Conservation (phyloP, 2,113 vertebrate genomes). For the Pardalotus punctatus region DNA sequence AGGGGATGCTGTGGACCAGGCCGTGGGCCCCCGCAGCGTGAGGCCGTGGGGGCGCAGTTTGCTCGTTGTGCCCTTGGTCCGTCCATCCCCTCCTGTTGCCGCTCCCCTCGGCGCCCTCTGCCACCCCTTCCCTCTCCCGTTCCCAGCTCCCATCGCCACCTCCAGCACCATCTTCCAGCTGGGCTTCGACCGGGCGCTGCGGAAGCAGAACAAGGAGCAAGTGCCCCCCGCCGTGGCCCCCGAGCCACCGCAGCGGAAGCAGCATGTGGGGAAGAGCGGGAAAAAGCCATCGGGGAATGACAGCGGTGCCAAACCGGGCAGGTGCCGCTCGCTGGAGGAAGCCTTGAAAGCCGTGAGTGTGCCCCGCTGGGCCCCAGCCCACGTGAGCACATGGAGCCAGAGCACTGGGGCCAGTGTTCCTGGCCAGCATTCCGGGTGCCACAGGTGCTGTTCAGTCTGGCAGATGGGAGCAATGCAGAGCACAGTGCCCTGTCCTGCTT, state of each 20-base stretch:
- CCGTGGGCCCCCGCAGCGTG: background rate
- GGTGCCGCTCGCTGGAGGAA: conserved; percentile 83
- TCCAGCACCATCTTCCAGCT: conserved; percentile 81
- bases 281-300: background rate
- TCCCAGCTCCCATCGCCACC: conserved; percentile 73
- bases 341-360: conserved; percentile 87
- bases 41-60: accelerated
- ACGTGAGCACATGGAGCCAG: accelerated
- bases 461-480: background rate
- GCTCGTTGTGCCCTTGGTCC: too few relatives aligned
- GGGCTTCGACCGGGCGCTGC: conserved; percentile 82
- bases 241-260: conserved; percentile 72
- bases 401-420: background rate
- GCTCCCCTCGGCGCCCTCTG: accelerated
- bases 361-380: accelerated
- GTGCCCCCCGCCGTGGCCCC: conserved; percentile 76
- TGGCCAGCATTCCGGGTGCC: accelerated
- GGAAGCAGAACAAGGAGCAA: conserved; percentile 92
- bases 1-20: accelerated
- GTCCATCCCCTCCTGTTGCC: too few relatives aligned
- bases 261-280: conserved; percentile 49
- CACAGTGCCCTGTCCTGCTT: accelerated
- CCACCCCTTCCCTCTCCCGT: too few relatives aligned
- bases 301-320: background rate
- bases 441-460: accelerated